Conservation (phyloP, 2,797 vertebrate species). For the Tenualosa ilisha region DNA sequence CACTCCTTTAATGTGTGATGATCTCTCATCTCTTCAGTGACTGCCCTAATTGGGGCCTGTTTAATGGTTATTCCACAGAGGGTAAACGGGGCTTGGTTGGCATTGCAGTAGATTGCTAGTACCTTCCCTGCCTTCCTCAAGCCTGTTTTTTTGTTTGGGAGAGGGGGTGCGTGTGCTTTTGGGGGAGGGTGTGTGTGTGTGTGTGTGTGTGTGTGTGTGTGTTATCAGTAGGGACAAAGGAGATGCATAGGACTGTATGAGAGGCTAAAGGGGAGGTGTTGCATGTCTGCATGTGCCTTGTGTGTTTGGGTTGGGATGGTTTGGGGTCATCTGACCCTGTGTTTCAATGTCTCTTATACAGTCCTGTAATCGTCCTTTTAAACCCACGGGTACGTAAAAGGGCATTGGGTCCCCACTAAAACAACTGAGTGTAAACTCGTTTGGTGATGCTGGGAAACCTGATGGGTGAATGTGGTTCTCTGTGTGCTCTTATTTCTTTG, state of each 20-base stretch:
- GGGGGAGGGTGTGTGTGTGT: neutral
- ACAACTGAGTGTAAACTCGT: neutral
- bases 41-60: constrained; percentile 55
- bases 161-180: neutral
- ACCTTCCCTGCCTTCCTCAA: constrained; percentile 15
- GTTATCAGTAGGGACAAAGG: constrained; percentile 26
- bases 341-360: constrained; percentile 61
- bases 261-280: constrained; percentile 40
- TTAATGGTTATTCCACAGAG: constrained; percentile 67
- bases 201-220: neutral
- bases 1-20: constrained; percentile 33
- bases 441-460: neutral
- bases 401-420: neutral
- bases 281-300: constrained; percentile 52
- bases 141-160: constrained; percentile 12
- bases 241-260: constrained; percentile 61
- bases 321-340: neutral
- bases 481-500: constrained; percentile 17
- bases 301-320: neutral
- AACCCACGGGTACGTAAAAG: neutral
- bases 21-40: constrained; percentile 28
- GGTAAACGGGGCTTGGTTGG: constrained; percentile 30
- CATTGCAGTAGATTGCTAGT: constrained; percentile 28
- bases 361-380: constrained; percentile 32
- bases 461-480: constrained; percentile 13